Base-by-base conservation (phyloP, 2,113 vertebrate species). In the Mohoua ochrocephala region DNA sequence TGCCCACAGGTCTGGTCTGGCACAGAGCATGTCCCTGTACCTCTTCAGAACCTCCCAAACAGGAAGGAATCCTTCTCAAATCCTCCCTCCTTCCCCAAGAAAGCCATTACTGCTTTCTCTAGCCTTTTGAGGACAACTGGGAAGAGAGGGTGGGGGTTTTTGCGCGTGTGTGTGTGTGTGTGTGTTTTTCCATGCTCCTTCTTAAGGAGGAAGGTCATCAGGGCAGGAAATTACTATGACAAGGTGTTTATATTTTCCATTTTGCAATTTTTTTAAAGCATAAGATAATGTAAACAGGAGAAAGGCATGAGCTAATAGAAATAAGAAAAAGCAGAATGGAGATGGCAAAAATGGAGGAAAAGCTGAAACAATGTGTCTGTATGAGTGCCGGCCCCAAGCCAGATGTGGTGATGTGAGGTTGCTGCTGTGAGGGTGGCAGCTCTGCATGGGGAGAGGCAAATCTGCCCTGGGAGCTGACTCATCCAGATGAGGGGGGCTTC, bases 1-100 rank as follows among this genome's bases (percentile, higher is more conserved):
- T 79, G 15, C 28, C 44, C 3, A 3, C 4, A 4, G 30, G 18
- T 63, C n/a, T 47, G 65, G 35, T 20, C 47, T 52, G 44, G 35
- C 2, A 4, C 0, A 6, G 35, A 39, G 21, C 35, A 7, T 11
- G 1, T 53, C 11, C 13, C 30, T 60, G 0, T 1, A 12, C 20
- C 13, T 65, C 54, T 57, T 45, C 56, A 84, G 47, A 74, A 56
- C 7, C 12, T n/a, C 37, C 30, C 14, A 21, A 53, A 74, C 20
- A 33, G 13, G 57, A 47, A 52, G 6, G 15, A 71, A 71, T 80
- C 20, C 37, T 81, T 63, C 54, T 92, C n/a, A 50, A 13, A 8
- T 88, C 35, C 70, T 85, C 44, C 39, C 7, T 86, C 35, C 13
- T 74, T 22, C 26, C 28, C 26, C 30, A 44, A 54, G 19, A 81